phyloP scores from a whole-genome alignment of 2,113 vertebrate species.

The Oryzias javanicus region DNA sequence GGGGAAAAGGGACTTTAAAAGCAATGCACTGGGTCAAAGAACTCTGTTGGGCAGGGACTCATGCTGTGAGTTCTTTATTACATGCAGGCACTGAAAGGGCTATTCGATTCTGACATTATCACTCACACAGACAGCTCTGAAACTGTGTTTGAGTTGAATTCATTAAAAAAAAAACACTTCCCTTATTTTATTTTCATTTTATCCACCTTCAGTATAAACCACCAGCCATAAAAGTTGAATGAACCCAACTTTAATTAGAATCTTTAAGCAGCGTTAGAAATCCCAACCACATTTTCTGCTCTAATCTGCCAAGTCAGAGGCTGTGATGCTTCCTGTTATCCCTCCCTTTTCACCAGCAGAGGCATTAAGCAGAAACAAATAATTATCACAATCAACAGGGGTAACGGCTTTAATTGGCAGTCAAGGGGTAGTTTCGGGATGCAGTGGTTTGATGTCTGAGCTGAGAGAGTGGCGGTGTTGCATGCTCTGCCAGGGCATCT shows the following conservation, averaged over 20 bases:
- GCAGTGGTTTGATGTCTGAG: conserved; percentile 16
- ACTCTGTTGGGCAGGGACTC: conserved; percentile 32
- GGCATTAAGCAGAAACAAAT: conserved; percentile 35
- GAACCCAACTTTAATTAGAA: conserved; percentile 9
- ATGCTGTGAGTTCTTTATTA: conserved; percentile 55
- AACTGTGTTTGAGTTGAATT: background rate
- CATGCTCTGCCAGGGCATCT: conserved; percentile 14
- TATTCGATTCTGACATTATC: conserved; percentile 25
- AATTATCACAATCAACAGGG: conserved; percentile 33
- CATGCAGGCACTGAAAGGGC: conserved; percentile 39
- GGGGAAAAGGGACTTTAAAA: conserved; percentile 32
- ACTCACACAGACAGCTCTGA: conserved; percentile 19
- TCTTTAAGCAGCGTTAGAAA: conserved; percentile 14
- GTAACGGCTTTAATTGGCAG: conserved; percentile 37
- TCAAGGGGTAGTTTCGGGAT: conserved; percentile 27
- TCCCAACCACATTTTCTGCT: conserved; percentile 3
- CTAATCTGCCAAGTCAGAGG: conserved; percentile 9
- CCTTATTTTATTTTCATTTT: conserved; percentile 2
- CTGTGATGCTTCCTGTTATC: conserved; percentile 14
- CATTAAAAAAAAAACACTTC: background rate
- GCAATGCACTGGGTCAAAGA: conserved; percentile 34
- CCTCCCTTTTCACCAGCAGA: conserved; percentile 15
- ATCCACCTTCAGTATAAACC: conserved; percentile 1
- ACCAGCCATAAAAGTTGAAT: conserved; percentile 9
- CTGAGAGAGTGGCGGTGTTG: conserved; percentile 18